Evolutionary conservation across 2,113 vertebrate species (phyloP).

Genomic region (Petroica traversi): DNA sequence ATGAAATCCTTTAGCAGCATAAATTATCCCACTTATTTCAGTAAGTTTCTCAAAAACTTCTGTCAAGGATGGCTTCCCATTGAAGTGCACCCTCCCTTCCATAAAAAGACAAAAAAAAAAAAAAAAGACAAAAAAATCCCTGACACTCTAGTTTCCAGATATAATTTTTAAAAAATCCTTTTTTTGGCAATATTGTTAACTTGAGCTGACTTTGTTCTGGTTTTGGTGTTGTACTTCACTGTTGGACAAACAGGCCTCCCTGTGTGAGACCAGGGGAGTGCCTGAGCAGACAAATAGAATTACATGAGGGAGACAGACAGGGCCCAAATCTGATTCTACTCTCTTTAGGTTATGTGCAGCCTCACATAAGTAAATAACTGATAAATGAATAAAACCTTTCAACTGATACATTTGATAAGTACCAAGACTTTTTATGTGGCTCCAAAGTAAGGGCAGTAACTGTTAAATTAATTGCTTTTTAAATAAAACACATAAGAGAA

Average conservation of each 20-base stretch:
- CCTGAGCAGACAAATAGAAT: neutral
- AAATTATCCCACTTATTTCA: neutral
- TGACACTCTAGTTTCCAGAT: neutral
- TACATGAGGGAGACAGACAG: neutral
- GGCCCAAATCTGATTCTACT: neutral
- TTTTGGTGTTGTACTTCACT: neutral
- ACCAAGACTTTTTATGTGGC: neutral
- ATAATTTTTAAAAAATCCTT: neutral
- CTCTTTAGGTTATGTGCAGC: neutral
- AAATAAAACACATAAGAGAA: conserved; percentile 59
- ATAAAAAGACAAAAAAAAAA: too few relatives aligned
- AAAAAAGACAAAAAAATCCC: neutral
- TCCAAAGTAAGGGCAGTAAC: neutral
- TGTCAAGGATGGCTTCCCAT: neutral
- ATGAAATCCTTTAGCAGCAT: neutral
- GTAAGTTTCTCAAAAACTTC: neutral
- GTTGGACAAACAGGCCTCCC: neutral
- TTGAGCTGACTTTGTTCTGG: neutral
- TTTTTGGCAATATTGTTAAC: neutral
- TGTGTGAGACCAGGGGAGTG: neutral
- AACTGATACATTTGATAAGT: neutral
- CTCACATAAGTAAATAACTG: conserved; percentile 18
- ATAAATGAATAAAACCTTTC: conserved; percentile 2
- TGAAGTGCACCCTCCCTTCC: neutral
- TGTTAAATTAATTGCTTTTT: conserved; percentile 50